These are phyloP conservation scores for Allophyes oxyacanthae DNA, from an alignment of 2,888 invertebrate species.

Conservation along the genomic window DNA sequence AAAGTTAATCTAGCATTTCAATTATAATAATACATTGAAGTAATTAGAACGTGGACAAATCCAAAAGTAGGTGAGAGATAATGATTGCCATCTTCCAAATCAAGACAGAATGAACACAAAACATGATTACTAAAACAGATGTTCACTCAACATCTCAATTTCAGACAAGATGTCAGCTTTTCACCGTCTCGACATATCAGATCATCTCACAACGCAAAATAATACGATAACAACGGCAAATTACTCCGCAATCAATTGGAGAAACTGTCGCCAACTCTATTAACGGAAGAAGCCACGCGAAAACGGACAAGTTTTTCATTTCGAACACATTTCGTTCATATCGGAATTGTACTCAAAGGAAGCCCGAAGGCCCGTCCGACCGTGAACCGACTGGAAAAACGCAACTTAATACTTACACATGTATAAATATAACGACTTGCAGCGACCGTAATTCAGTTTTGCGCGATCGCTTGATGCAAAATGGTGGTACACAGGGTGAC, in stretches of 20 bases:
- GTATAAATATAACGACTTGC: slow-evolving; percentile 85
- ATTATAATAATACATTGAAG: too few species aligned
- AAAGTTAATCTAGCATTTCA: too few species aligned
- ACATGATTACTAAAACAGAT: slow-evolving; percentile 29
- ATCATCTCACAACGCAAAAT: slow-evolving; percentile 67
- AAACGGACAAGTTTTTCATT: slow-evolving; percentile 71
- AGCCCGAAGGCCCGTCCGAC: slow-evolving; percentile 76
- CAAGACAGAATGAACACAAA: slow-evolving; percentile 4
- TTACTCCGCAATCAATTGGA: slow-evolving; percentile 71
- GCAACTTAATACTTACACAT: slow-evolving; percentile 83
- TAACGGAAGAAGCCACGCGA: slow-evolving; percentile 81
- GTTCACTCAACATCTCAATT: slow-evolving; percentile 40
- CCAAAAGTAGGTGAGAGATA: too few species aligned
- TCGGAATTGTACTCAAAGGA: slow-evolving; percentile 77
- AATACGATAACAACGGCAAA: slow-evolving; percentile 70
- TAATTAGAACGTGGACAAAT: too few species aligned
- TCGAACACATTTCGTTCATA: slow-evolving; percentile 75
- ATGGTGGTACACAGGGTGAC: slow-evolving; percentile 78
- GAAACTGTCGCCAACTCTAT: slow-evolving; percentile 70
- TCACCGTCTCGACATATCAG: slow-evolving; percentile 38
- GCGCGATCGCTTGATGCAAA: slow-evolving; percentile 86
- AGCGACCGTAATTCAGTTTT: slow-evolving; percentile 85
- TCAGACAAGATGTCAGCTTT: slow-evolving; percentile 46
- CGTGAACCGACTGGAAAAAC: slow-evolving; percentile 84
- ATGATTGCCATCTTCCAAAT: background rate